phyloP scores from a whole-genome alignment of 2,888 invertebrate species.

The Tetheella fluctuosa region DNA sequence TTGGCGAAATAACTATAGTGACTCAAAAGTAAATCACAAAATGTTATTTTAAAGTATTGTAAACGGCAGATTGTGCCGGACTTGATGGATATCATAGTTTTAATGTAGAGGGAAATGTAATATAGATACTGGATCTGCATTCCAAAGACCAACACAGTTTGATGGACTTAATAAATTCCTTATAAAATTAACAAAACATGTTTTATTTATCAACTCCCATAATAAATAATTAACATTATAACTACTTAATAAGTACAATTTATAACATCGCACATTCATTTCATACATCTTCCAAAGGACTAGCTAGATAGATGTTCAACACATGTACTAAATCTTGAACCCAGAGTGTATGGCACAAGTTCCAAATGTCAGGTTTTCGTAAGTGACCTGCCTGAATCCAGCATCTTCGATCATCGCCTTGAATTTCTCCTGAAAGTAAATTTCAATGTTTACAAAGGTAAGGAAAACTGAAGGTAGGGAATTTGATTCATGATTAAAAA shows the following conservation, averaged over 20 bases:
- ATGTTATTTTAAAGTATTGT: conserved; percentile 27
- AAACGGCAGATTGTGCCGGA: conserved; percentile 25
- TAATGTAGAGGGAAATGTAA: conserved; percentile 60
- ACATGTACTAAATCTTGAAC: conserved; percentile 89
- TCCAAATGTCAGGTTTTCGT: conserved; percentile 96
- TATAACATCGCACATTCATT: neutral
- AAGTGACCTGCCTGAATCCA: conserved; percentile 94
- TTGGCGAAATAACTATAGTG: conserved; percentile 3
- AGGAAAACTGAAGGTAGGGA: too few species aligned
- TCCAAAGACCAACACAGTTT: conserved; percentile 81
- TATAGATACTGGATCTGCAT: conserved; percentile 77
- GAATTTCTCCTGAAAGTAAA: conserved; percentile 89
- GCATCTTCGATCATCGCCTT: conserved; percentile 94
- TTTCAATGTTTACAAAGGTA: too few species aligned
- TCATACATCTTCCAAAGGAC: neutral
- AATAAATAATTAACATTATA: conserved; percentile 5
- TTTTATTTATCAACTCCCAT: conserved; percentile 28
- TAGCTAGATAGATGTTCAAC: neutral
- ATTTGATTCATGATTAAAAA: too few species aligned
- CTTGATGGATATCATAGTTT: conserved; percentile 55
- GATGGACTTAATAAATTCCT: conserved; percentile 77
- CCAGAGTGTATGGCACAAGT: conserved; percentile 98
- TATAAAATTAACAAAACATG: conserved; percentile 41
- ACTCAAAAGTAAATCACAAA: conserved; percentile 28
- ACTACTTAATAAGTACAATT: neutral